phyloP scores from a whole-genome alignment of 2,888 invertebrate genomes.

The Andrena hattorfiana region DNA sequence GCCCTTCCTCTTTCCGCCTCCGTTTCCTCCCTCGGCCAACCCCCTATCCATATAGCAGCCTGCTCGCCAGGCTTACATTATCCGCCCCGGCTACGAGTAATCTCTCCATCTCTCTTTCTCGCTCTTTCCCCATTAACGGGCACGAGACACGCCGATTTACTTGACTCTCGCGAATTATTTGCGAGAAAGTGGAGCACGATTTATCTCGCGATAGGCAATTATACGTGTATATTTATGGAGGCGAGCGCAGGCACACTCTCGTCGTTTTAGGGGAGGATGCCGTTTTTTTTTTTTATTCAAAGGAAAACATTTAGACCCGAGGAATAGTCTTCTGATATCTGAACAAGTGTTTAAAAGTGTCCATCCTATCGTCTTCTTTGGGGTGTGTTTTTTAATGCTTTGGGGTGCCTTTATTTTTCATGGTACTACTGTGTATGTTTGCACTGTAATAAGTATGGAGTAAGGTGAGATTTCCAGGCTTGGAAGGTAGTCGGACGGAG shows the following conservation, averaged over 20 bases:
- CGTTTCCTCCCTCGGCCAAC: slow-evolving; percentile 56
- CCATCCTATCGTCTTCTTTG: too few species aligned
- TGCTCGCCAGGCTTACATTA: slow-evolving; percentile 74
- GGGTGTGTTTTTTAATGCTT: too few species aligned
- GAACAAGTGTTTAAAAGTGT: too few species aligned
- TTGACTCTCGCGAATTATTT: slow-evolving; percentile 37
- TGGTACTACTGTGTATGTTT: too few species aligned
- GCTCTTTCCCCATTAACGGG: slow-evolving; percentile 69
- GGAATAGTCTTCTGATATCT: too few species aligned
- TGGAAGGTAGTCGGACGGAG: not conserved
- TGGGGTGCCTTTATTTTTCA: too few species aligned
- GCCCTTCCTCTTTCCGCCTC: slow-evolving; percentile 54
- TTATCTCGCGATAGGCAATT: slow-evolving; percentile 19
- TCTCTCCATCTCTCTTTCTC: slow-evolving; percentile 72
- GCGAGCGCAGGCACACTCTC: not conserved
- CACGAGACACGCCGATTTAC: slow-evolving; percentile 64
- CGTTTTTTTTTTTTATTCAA: too few species aligned
- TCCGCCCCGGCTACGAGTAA: slow-evolving; percentile 76
- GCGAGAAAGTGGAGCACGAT: slow-evolving; percentile 14
- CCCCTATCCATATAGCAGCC: slow-evolving; percentile 65
- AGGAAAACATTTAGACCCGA: too few species aligned
- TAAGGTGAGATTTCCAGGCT: too few species aligned
- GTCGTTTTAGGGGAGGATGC: too few species aligned
- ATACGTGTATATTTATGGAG: slow-evolving; percentile 4
- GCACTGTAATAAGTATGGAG: too few species aligned